Percentiles rank a stretch among this genome's conserved stretches.
Evolutionary conservation across 2,888 invertebrate species (phyloP).

Genomic region (Xylocampa areola): DNA sequence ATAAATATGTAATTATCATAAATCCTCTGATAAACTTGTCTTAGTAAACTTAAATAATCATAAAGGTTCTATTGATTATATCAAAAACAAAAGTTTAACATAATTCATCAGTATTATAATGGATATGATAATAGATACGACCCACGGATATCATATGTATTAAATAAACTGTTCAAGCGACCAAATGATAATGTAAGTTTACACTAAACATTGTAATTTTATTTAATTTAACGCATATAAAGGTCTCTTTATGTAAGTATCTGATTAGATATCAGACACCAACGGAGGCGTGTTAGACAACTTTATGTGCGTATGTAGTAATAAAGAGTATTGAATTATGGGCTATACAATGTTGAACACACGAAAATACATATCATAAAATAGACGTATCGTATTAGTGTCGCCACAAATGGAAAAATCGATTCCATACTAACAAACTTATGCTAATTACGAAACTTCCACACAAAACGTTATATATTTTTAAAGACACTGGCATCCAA

Average conservation of each 20-base stretch:
- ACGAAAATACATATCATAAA: constrained; percentile 81
- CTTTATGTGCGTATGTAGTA: constrained; percentile 75
- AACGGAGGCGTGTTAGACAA: constrained; percentile 68
- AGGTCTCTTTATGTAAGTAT: constrained; percentile 64
- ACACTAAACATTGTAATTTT: constrained; percentile 53
- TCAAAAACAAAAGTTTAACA: constrained; percentile 31
- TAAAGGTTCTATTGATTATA: constrained; percentile 19
- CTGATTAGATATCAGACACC: constrained; percentile 72
- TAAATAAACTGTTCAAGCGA: constrained; percentile 18
- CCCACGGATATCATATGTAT: neutral
- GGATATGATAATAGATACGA: constrained; percentile 14
- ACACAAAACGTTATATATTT: constrained; percentile 62
- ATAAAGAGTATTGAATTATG: constrained; percentile 81
- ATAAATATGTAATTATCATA: neutral
- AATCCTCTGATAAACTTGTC: constrained; percentile 12
- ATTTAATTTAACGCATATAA: constrained; percentile 52
- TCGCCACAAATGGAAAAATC: constrained; percentile 80
- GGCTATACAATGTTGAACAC: constrained; percentile 66
- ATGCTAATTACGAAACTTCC: constrained; percentile 80
- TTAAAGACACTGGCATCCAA: constrained; percentile 66
- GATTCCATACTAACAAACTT: constrained; percentile 69
- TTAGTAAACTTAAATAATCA: neutral
- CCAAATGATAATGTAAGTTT: constrained; percentile 34
- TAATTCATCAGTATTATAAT: constrained; percentile 33
- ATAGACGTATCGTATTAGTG: constrained; percentile 77